Percentiles rank a stretch among this genome's conserved stretches.
phyloP scores from a whole-genome alignment of 2,888 invertebrate genomes.

The Notocelia uddmanniana region DNA sequence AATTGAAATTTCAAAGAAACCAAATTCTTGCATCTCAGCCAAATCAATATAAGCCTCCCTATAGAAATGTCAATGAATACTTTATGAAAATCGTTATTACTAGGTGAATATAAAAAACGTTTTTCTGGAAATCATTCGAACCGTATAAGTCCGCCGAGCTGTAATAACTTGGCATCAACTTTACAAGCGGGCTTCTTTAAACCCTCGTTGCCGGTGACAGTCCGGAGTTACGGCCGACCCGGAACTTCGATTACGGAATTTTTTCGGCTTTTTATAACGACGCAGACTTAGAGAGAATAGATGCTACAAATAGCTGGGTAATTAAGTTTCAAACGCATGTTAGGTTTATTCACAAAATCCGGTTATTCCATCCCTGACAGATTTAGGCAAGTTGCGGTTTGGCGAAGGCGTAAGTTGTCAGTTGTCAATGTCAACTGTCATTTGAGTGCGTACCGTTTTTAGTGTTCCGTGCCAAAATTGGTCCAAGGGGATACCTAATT shows the following conservation, averaged over 20 bases:
- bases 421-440: too few species aligned
- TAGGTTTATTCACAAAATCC: too few species aligned
- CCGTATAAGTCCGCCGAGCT: constrained; percentile 33
- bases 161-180: constrained; percentile 53
- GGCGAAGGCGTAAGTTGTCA: too few species aligned
- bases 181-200: constrained; percentile 52
- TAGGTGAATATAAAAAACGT: constrained; percentile 3
- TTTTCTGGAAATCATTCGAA: constrained; percentile 3
- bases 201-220: constrained; percentile 63
- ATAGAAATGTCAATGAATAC: neutral
- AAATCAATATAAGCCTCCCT: neutral
- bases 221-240: constrained; percentile 59
- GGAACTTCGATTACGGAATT: constrained; percentile 61
- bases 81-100: neutral
- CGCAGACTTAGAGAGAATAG: neutral
- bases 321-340: too few species aligned
- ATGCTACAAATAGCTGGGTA: neutral
- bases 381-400: too few species aligned
- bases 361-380: too few species aligned
- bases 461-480: too few species aligned
- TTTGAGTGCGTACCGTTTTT: too few species aligned
- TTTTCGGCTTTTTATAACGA: constrained; percentile 60
- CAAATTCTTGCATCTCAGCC: neutral
- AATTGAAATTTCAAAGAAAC: too few species aligned
- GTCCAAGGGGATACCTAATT: too few species aligned